phyloP scores from a whole-genome alignment of 64 coral and sea anemone species.

The Stylophora pistillata region DNA sequence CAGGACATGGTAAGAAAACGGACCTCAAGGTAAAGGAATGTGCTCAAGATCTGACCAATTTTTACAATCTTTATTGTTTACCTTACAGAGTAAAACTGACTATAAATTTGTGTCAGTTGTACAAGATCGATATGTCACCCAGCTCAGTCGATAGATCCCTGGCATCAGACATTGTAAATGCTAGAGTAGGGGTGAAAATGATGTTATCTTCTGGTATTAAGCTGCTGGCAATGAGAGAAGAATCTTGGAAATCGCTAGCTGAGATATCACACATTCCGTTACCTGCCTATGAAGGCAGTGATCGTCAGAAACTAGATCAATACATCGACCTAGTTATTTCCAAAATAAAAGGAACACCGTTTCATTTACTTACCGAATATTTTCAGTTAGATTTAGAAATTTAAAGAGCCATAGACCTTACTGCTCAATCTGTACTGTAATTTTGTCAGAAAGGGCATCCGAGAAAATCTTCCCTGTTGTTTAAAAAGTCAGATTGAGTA shows the following conservation, averaged over 20 bases:
- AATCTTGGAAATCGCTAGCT: not conserved
- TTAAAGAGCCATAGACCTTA: no score
- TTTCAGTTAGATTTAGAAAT: no score
- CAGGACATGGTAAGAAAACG: constrained; percentile 10
- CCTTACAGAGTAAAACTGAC: constrained; percentile 12
- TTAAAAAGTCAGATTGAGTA: not conserved
- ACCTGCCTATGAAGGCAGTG: constrained; percentile 7
- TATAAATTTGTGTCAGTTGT: constrained; percentile 30
- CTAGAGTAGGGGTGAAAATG: constrained; percentile 6
- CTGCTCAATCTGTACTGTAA: not conserved
- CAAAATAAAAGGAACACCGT: not conserved
- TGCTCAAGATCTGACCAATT: not conserved
- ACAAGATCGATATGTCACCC: constrained; percentile 23
- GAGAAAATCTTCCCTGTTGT: not conserved
- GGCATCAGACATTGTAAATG: not conserved
- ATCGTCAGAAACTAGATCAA: not conserved
- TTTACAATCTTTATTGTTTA: constrained; percentile 22
- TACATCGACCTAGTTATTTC: not conserved
- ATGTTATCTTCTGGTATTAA: constrained; percentile 11
- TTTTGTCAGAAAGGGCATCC: not conserved
- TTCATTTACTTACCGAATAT: not conserved
- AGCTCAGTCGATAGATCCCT: not conserved
- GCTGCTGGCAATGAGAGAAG: not conserved
- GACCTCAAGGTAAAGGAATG: constrained; percentile 18
- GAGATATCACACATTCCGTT: constrained; percentile 4